Evolutionary conservation across 2,113 vertebrate genomes (phyloP).

Genomic region (Chaetodon trifascialis): DNA sequence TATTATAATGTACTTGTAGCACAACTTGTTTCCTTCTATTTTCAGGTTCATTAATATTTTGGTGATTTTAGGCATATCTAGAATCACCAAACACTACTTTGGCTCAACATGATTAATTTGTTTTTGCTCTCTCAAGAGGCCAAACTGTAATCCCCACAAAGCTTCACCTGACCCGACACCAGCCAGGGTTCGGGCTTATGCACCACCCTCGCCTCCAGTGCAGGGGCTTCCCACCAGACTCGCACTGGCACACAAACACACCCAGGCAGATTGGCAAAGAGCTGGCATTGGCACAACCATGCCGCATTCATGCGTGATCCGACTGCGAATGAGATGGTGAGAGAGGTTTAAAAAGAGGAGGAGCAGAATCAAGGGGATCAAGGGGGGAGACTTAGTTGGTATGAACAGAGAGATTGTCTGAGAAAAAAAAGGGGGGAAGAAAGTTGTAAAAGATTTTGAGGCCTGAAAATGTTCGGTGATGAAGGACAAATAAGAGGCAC

Average conservation of each 20-base stretch:
- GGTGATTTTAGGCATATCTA: constrained; percentile 23
- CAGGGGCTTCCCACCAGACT: constrained; percentile 67
- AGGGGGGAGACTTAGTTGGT: constrained; percentile 58
- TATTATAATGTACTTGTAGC: background rate
- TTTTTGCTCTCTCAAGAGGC: constrained; percentile 49
- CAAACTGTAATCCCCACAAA: constrained; percentile 56
- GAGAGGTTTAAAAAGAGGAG: constrained; percentile 73
- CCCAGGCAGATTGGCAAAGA: constrained; percentile 81
- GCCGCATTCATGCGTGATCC: constrained; percentile 84
- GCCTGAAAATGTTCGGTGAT: constrained; percentile 63
- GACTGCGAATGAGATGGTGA: constrained; percentile 81
- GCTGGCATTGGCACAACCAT: constrained; percentile 84
- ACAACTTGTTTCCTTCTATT: background rate
- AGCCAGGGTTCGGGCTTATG: constrained; percentile 38
- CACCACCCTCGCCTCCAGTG: constrained; percentile 40
- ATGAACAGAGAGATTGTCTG: constrained; percentile 64
- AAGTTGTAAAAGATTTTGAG: constrained; percentile 68
- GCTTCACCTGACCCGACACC: constrained; percentile 70
- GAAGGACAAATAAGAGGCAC: constrained; percentile 68
- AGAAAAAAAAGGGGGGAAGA: constrained; percentile 58
- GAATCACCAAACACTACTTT: background rate
- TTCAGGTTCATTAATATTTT: constrained; percentile 19
- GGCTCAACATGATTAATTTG: constrained; percentile 42
- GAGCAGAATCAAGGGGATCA: constrained; percentile 70
- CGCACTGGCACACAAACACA: constrained; percentile 72